A percentile compares a stretch with the other conserved stretches of the same genome.
phyloP scores from a whole-genome alignment of 1,140 invertebrate species.

The Tetragnatha versicolor region DNA sequence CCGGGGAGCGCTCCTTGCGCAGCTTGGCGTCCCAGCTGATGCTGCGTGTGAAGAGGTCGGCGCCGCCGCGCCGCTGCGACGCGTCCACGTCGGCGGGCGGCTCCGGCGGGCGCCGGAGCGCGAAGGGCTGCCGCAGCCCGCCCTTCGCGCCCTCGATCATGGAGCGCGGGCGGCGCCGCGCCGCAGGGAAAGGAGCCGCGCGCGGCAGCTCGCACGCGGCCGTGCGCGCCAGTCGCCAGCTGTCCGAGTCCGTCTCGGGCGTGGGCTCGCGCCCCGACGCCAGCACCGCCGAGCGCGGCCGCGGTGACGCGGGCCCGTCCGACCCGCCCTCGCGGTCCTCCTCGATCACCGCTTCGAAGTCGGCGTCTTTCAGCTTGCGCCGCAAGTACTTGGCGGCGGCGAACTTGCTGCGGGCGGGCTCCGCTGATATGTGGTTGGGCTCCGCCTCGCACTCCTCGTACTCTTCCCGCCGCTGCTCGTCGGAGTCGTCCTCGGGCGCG shows the following conservation, averaged over 20 bases:
- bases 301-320: constrained; percentile 13
- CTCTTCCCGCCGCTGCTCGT: constrained; percentile 32
- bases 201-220: not conserved
- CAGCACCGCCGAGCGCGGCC: constrained; percentile 32
- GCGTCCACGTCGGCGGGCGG: not conserved
- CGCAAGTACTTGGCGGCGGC: constrained; percentile 9
- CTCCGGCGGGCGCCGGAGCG: not conserved
- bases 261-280: constrained; percentile 23
- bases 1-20: constrained; percentile 20
- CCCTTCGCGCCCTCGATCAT: constrained; percentile 48
- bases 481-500: constrained; percentile 48
- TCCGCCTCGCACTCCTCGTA: constrained; percentile 44
- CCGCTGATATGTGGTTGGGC: constrained; percentile 36
- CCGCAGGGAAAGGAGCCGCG: not conserved
- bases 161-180: constrained; percentile 25
- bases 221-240: constrained; percentile 16
- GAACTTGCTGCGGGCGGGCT: constrained; percentile 9
- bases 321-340: constrained; percentile 40
- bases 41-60: constrained; percentile 43
- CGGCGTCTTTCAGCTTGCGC: constrained; percentile 36
- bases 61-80: constrained; percentile 11
- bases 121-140: no score
- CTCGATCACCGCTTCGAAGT: constrained; percentile 41
- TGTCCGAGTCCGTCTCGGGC: constrained; percentile 39
- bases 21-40: constrained; percentile 55